Evolutionary conservation across 23 tunicate genomes (phyloP), one percentile per base, ranked within the genome.

Genomic region (Corella eumyota): DNA sequence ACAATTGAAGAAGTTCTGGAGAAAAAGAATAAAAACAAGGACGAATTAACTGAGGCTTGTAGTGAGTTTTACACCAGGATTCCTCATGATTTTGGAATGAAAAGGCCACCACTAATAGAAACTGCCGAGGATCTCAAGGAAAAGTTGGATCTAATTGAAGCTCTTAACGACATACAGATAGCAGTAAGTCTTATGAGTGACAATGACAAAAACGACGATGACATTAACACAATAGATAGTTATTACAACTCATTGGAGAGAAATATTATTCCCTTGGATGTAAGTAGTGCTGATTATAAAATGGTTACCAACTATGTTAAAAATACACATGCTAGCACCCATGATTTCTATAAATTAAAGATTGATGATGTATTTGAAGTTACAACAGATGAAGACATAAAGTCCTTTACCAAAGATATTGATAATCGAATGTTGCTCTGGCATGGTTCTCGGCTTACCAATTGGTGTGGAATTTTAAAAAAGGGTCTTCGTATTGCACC

Each of bases 61-160:
- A 76, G 83, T 50, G 78, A 76, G 57, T 86, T 86, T 64, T 86
- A 86, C 80, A 86, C 86, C 23, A 60, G 86, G 57, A 77, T 86
- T 50, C 95, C 95, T 2, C 95, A 86, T 36, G 81, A 77, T 46
- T 86, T 86, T 78, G 86, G 86, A 19, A 77, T 86, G 86, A 77
- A 61, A 60, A 31, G 67, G 31, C 86, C 86, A 11, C 80, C 95
- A 19, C 17, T 86, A 3, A 77, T 86, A 19, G 34, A 53, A 21
- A 27, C 75, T 30, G 65, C 46, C 1, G 73, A 49, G 9, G 62
- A 71, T 30, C 32, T 86, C 49, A 71, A 86, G 37, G 5, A 25
- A 3, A 78, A 86, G 34, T 47, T 77, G 25, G 69, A 86, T 29
- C 64, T 86, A 3, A 58, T 86, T 26, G 87, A 86, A 60, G 75